Evolutionary conservation across 2,797 vertebrate species (phyloP).

Genomic region (Tiaroga cobitis): DNA sequence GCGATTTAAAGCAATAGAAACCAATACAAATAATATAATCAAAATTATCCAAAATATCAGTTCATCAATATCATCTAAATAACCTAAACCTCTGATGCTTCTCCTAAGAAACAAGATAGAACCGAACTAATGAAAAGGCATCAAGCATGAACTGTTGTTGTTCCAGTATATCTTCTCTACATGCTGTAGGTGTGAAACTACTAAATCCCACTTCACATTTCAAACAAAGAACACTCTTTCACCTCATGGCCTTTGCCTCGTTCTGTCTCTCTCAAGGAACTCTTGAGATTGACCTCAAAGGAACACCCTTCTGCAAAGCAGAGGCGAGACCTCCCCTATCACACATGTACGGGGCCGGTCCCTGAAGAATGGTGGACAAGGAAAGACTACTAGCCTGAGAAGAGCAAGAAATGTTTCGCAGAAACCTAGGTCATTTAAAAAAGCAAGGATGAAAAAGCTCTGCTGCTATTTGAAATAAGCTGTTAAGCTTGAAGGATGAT

Average conservation of each 20-base stretch:
- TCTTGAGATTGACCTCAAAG: background rate
- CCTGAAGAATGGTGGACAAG: background rate
- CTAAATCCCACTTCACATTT: constrained; percentile 41
- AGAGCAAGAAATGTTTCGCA: background rate
- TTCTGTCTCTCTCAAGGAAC: background rate
- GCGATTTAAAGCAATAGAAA: too few relatives aligned
- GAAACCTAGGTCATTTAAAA: constrained; percentile 12
- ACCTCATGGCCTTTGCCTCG: background rate
- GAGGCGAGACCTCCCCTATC: background rate
- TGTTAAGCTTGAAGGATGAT: background rate
- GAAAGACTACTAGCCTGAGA: background rate
- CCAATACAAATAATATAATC: too few relatives aligned
- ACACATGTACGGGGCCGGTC: background rate
- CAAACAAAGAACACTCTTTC: constrained; percentile 20
- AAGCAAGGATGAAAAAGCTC: background rate
- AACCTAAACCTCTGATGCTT: too few relatives aligned
- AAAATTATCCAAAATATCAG: too few relatives aligned
- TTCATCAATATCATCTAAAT: too few relatives aligned
- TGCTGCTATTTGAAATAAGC: background rate
- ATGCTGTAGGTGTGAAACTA: constrained; percentile 12
- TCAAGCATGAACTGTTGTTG: background rate
- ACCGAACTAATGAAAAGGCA: constrained; percentile 6
- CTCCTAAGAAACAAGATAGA: background rate
- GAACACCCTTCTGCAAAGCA: background rate
- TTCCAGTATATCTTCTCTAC: background rate